Percentiles rank a stretch among this genome's conserved stretches.
Conservation (phyloP, 1,140 invertebrate species). For the Drosophila setifemur region DNA sequence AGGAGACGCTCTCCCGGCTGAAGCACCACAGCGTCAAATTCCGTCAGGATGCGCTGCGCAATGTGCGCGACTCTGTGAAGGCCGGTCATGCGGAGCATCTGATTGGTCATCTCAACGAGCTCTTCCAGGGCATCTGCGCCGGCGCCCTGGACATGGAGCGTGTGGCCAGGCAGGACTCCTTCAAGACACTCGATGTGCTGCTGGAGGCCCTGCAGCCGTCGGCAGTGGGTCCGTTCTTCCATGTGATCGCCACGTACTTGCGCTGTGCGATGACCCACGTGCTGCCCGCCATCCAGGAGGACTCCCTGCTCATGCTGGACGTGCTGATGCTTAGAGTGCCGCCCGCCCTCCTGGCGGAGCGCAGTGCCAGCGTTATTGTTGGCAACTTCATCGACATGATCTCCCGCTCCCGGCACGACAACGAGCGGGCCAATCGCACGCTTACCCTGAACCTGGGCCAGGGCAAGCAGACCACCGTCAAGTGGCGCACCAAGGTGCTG, state of each 20-base stretch:
- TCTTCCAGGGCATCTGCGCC: constrained; percentile 87
- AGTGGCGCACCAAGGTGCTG: constrained; percentile 90
- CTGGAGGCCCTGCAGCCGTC: constrained; percentile 84
- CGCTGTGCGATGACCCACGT: constrained; percentile 95
- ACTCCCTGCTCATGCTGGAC: constrained; percentile 91
- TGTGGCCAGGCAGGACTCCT: constrained; percentile 86
- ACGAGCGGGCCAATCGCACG: constrained; percentile 85
- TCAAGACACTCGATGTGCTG: constrained; percentile 87
- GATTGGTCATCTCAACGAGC: constrained; percentile 85
- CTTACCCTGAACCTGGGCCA: constrained; percentile 86
- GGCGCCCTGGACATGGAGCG: constrained; percentile 89
- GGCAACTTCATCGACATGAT: constrained; percentile 92
- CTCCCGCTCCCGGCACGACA: constrained; percentile 86
- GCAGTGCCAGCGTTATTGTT: constrained; percentile 86
- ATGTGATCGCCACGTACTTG: constrained; percentile 89
- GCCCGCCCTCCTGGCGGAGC: constrained; percentile 84
- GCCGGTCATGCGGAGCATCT: constrained; percentile 82
- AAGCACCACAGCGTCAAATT: constrained; percentile 90
- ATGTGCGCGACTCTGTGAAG: constrained; percentile 88
- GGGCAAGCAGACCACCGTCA: constrained; percentile 86
- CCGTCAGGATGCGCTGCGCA: constrained; percentile 87
- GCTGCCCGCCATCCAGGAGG: constrained; percentile 89
- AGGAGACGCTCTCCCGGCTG: constrained; percentile 89
- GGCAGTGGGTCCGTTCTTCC: constrained; percentile 87
- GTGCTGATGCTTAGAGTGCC: constrained; percentile 86